Percentiles rank a stretch among this genome's conserved stretches.
These are phyloP conservation scores for Galleria mellonella DNA, from an alignment of 1,140 invertebrate species.

Conservation along the genomic window DNA sequence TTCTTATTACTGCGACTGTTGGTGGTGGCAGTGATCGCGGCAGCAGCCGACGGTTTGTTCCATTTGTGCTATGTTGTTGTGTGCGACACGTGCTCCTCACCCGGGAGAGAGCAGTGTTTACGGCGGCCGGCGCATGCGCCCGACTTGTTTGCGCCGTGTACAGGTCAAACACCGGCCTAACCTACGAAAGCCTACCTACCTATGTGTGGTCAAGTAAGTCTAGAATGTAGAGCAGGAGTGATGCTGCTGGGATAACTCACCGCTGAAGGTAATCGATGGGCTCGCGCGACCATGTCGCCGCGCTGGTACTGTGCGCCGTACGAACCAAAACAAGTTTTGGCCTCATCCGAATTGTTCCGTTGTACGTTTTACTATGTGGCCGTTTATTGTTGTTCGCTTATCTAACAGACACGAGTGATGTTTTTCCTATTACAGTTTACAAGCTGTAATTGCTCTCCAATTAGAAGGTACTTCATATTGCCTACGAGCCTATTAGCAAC, in stretches of 20 bases:
- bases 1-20: slow-evolving; percentile 65
- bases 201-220: slow-evolving; percentile 45
- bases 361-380: background rate
- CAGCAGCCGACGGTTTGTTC: slow-evolving; percentile 56
- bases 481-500: too few relatives aligned
- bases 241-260: slow-evolving; percentile 9
- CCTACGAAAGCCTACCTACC: slow-evolving; percentile 50
- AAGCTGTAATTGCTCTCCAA: too few relatives aligned
- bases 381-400: too few relatives aligned
- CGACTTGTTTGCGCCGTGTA: slow-evolving; percentile 44
- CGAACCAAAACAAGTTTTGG: slow-evolving; percentile 9
- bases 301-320: background rate
- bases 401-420: too few relatives aligned
- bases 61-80: slow-evolving; percentile 35
- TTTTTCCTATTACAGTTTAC: too few relatives aligned
- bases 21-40: slow-evolving; percentile 64
- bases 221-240: slow-evolving; percentile 34
- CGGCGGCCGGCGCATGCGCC: slow-evolving; percentile 58
- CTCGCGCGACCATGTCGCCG: background rate
- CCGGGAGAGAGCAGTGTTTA: slow-evolving; percentile 57
- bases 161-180: slow-evolving; percentile 64
- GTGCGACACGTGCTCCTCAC: slow-evolving; percentile 49
- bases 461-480: too few relatives aligned
- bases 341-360: background rate
- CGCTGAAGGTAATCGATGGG: slow-evolving; percentile 8